A percentile compares a stretch with the other conserved stretches of the same genome.
Evolutionary conservation across 2,797 vertebrate genomes (phyloP).

Genomic region (Hydrocynus forskahlii): DNA sequence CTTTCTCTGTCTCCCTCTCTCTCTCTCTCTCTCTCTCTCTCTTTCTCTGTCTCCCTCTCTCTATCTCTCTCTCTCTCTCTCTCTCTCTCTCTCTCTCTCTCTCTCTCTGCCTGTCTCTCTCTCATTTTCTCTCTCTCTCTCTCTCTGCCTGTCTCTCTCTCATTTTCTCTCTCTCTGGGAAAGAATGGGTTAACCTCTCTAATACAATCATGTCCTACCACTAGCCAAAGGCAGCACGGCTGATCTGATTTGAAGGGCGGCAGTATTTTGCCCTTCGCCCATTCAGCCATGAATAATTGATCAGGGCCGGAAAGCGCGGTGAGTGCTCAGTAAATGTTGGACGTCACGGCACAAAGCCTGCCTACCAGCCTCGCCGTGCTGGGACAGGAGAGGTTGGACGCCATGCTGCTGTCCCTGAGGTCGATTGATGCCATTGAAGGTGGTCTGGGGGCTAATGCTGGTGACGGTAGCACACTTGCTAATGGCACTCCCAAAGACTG

Average conservation of each 20-base stretch:
- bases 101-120: no score
- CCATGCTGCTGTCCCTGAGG: constrained; percentile 69
- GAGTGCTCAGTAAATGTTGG: constrained; percentile 39
- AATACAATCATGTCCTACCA: constrained; percentile 20
- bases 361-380: constrained; percentile 5
- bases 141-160: constrained; percentile 23
- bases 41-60: no score
- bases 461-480: constrained; percentile 23
- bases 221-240: constrained; percentile 18
- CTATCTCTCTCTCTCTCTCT: no score
- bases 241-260: constrained; percentile 57
- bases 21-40: no score
- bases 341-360: constrained; percentile 23
- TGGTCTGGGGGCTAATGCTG: constrained; percentile 42
- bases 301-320: constrained; percentile 74
- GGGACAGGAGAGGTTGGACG: constrained; percentile 36
- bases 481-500: constrained; percentile 38
- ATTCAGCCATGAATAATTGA: constrained; percentile 80
- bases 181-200: constrained; percentile 48
- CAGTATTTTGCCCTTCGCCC: constrained; percentile 61
- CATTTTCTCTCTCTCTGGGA: constrained; percentile 28
- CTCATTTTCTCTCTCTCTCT: no score
- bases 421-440: constrained; percentile 58
- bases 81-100: no score
- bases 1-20: no score